These are phyloP conservation scores for Lingula anatina DNA, from an alignment of 2,888 invertebrate species.

Conservation along the genomic window DNA sequence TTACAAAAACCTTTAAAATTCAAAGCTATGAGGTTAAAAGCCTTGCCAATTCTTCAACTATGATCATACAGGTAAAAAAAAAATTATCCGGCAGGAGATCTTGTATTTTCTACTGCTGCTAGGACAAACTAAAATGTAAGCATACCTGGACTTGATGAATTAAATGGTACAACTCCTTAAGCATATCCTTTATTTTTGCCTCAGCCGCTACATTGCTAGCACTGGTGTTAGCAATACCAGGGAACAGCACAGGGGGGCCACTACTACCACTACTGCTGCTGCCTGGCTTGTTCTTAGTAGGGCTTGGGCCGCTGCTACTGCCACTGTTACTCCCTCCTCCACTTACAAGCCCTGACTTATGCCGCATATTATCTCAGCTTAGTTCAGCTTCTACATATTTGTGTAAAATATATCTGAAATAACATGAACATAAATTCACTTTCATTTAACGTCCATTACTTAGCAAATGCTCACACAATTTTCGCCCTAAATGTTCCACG, in stretches of 20 bases:
- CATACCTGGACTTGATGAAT: constrained; percentile 71
- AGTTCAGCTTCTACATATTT: neutral
- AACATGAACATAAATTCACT: too few species aligned
- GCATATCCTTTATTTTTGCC: constrained; percentile 63
- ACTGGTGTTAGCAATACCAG: constrained; percentile 16
- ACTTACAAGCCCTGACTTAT: neutral
- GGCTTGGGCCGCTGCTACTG: neutral
- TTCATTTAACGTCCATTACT: too few species aligned
- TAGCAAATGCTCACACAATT: neutral
- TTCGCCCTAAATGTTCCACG: neutral
- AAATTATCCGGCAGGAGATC: too few species aligned
- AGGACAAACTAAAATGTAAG: too few species aligned
- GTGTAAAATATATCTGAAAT: neutral
- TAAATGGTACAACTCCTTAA: constrained; percentile 70
- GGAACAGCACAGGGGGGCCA: constrained; percentile 17
- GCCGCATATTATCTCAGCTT: neutral
- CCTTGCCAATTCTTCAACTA: too few species aligned
- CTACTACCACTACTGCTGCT: constrained; percentile 12
- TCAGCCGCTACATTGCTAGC: constrained; percentile 23
- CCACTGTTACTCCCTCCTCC: neutral
- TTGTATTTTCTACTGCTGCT: too few species aligned
- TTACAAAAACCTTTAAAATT: too few species aligned
- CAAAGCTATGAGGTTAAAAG: too few species aligned
- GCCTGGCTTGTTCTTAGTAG: constrained; percentile 9
- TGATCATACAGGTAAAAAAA: too few species aligned